Conservation (phyloP, 2,888 invertebrate species). For the Thymelicus acteon region DNA sequence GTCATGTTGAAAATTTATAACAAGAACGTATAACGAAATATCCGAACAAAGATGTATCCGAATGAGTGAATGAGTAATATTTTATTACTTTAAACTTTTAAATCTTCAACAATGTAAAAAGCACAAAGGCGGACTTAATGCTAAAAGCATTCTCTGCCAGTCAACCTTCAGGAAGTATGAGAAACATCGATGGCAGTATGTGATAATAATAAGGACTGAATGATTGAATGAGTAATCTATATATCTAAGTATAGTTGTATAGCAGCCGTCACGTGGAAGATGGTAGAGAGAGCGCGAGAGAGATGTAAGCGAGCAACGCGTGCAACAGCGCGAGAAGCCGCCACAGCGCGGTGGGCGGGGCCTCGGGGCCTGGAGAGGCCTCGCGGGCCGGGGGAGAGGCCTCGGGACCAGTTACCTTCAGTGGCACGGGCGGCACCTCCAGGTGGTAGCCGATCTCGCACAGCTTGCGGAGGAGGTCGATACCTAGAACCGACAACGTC, state of each 20-base stretch:
- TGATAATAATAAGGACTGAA: too few species aligned
- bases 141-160: too few species aligned
- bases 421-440: conserved; percentile 87
- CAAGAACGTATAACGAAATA: too few species aligned
- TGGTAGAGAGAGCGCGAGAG: conserved; percentile 35
- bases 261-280: conserved; percentile 38
- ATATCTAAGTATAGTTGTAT: background rate
- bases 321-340: conserved; percentile 38
- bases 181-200: too few species aligned
- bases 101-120: too few species aligned
- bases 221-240: too few species aligned
- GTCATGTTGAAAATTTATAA: too few species aligned
- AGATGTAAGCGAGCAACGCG: conserved; percentile 40
- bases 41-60: too few species aligned
- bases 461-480: conserved; percentile 85
- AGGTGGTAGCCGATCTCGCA: conserved; percentile 90
- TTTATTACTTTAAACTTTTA: too few species aligned
- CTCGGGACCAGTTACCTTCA: conserved; percentile 83
- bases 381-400: conserved; percentile 26
- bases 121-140: too few species aligned
- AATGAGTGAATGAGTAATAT: too few species aligned
- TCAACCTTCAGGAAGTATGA: too few species aligned
- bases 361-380: conserved; percentile 25
- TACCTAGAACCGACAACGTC: conserved; percentile 68
- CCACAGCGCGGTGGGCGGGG: conserved; percentile 48